Base-by-base conservation (phyloP, 1,140 invertebrate genomes). In the Drosophila pseudoananassae region DNA sequence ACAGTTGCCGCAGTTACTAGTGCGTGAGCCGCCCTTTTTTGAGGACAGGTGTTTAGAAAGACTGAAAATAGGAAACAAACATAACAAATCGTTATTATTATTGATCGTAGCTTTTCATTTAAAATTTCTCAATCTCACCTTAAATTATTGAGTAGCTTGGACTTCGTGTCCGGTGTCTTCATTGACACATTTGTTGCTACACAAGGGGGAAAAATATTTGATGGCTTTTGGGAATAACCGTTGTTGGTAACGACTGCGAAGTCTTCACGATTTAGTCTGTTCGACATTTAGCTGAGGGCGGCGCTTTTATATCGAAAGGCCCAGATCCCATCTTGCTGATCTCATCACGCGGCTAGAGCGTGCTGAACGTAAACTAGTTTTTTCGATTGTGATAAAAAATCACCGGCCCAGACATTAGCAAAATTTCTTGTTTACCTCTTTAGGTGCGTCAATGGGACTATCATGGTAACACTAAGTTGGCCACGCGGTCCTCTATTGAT, bases 141-240 rank as follows among this genome's bases (percentile, higher is more conserved):
- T 75, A 91, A 66, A 80, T 91, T 91, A 81, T 83, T 70, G 47
- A 91, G 58, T 49, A 91, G 68, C 57, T 91, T 91, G 33, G 85
- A 79, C 82, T 91, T 91, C 52, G 90, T 89, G 70, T 91, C 90
- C 72, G 90, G 90, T 90, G 88, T 89, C 84, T 72, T 89, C 90
- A 91, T 91, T 91, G 90, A 91, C 90, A 91, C 90, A 91, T 85
- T 71, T 74, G 68, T 51, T 79, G 63, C 27, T 61, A 5, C 33
- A 82, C 82, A 31, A 64, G 43, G 17, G 58, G 15, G 36, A 8
- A 58, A 83, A 70, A 55, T 52, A 52, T 56, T 64, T 50, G 1
- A 17, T 17, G 40, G 2, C 40, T 43, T 43, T 25, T 12, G 10
- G 9, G 12, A 50, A 20, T 63, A 15, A n/a, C 33, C 63, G 15